These are phyloP conservation scores for Rhabdomys dilectus DNA, from an alignment of 2,113 vertebrate species.

Conservation along the genomic window DNA sequence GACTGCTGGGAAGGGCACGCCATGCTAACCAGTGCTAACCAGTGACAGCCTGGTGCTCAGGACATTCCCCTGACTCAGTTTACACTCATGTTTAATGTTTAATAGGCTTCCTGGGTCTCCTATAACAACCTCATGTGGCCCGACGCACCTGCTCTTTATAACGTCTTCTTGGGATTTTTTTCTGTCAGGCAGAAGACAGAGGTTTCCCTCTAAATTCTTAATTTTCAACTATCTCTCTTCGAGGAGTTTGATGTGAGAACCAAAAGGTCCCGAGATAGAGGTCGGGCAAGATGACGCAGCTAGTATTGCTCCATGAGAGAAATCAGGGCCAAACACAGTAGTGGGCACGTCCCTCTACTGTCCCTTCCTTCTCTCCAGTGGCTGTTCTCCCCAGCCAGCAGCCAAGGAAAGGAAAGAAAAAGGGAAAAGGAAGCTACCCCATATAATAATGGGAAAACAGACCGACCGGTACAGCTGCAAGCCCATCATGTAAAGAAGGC, in stretches of 20 bases:
- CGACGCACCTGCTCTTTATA: background rate
- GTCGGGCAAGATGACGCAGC: background rate
- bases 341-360: background rate
- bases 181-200: background rate
- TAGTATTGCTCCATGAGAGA: background rate
- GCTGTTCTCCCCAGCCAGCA: background rate
- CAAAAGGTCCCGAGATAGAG: background rate
- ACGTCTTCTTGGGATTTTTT: background rate
- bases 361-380: background rate
- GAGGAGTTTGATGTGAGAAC: background rate
- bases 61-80: background rate
- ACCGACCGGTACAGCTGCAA: background rate
- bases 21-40: background rate
- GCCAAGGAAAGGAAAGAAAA: background rate
- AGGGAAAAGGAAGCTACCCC: background rate
- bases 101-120: background rate
- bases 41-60: background rate
- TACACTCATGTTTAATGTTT: background rate
- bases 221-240: background rate
- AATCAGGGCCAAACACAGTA: background rate
- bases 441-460: background rate
- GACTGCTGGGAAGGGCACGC: background rate
- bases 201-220: background rate
- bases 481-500: background rate
- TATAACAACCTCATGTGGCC: fast-evolving